Percentiles rank a stretch among this genome's conserved stretches.
Conservation (phyloP, 2,888 invertebrate species). For the Flexamia atlantica region DNA sequence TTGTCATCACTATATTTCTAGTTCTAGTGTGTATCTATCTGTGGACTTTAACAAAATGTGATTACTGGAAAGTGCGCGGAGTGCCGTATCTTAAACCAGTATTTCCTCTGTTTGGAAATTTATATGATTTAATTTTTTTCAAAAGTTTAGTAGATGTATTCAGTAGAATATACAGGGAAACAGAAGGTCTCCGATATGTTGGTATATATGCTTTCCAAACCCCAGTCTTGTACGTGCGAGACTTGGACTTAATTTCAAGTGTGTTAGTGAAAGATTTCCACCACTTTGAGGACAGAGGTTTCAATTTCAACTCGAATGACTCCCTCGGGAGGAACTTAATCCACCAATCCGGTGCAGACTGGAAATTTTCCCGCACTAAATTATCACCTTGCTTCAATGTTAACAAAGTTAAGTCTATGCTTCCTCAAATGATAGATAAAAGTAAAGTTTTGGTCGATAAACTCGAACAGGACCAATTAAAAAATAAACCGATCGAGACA, state of each 20-base stretch:
- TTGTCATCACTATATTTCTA: background rate
- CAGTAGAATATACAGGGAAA: conserved; percentile 17
- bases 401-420: conserved; percentile 21
- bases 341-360: conserved; percentile 30
- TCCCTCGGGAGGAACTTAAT: conserved; percentile 40
- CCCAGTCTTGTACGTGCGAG: conserved; percentile 73
- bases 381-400: conserved; percentile 19
- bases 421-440: conserved; percentile 26
- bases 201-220: conserved; percentile 44
- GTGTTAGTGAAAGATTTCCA: conserved; percentile 76
- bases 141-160: conserved; percentile 7
- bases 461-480: background rate
- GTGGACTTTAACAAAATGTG: background rate
- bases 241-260: conserved; percentile 75
- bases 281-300: conserved; percentile 75
- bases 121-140: conserved; percentile 8
- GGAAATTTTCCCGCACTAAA: conserved; percentile 43
- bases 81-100: conserved; percentile 33
- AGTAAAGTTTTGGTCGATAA: conserved; percentile 25
- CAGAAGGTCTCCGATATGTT: conserved; percentile 1
- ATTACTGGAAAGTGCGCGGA: conserved; percentile 49
- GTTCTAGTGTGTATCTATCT: background rate
- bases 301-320: conserved; percentile 69
- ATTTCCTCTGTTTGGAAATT: conserved; percentile 23
- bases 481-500: background rate